A percentile compares a stretch with the other conserved stretches of the same genome.
Evolutionary conservation across 35 echinoderm and acorn worm genomes (phyloP).

Genomic region (Amphiura filiformis): DNA sequence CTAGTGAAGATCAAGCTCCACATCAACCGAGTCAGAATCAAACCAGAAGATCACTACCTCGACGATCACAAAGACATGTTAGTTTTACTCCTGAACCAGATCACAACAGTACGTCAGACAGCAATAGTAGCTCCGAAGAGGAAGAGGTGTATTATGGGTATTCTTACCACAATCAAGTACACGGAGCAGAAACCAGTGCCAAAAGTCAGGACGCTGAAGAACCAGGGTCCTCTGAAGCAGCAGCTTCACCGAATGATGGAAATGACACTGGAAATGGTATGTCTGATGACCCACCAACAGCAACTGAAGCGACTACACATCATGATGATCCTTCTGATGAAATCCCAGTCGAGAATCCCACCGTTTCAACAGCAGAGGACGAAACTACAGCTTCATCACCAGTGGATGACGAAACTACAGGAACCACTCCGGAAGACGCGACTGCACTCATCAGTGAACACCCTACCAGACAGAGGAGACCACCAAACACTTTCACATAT

Average conservation of each 20-base stretch:
- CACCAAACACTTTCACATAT: conserved; percentile 38
- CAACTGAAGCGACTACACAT: background rate
- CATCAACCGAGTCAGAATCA: no score
- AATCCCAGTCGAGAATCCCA: background rate
- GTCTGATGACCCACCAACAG: background rate
- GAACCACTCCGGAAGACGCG: background rate
- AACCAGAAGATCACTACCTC: no score
- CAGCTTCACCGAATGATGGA: no score
- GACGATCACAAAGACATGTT: no score
- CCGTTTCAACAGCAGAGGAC: background rate
- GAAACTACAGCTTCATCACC: background rate
- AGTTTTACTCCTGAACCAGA: no score
- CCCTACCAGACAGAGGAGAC: background rate
- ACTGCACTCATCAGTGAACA: background rate
- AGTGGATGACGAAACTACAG: background rate
- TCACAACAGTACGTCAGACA: no score
- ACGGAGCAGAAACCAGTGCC: background rate
- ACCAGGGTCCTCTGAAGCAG: no score
- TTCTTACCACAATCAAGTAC: background rate
- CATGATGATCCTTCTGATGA: background rate
- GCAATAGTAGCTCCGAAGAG: no score
- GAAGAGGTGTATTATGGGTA: background rate
- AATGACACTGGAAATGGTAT: background rate
- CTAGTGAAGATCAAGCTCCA: no score
- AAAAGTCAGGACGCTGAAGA: background rate